Base-by-base conservation (phyloP, 2,797 vertebrate species). In the Sebastolobus altivelis region DNA sequence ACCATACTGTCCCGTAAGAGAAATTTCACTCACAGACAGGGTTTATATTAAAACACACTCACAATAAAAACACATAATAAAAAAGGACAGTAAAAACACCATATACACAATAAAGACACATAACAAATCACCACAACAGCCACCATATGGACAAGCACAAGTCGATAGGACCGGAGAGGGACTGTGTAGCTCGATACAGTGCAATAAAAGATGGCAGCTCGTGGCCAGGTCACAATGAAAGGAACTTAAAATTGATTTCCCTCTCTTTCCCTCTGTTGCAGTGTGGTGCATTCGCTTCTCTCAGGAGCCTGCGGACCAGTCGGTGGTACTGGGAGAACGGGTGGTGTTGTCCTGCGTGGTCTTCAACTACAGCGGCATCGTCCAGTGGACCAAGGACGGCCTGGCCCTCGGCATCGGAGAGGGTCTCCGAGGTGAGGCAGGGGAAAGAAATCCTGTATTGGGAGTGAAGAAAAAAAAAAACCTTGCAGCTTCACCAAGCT, bases 331-430 rank as follows among this genome's bases (percentile, higher is more conserved):
- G 0, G 98, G 98, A 0, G 97, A 98, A 73, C 93, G 95, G 49
- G 97, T 97, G 2, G 95, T 97, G 38, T 92, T 99, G 49, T 96
- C 97, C 87, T 99, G 98, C 4, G 95, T 98, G 82, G 96, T 99
- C 77, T 97, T 97, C 91, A 99, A 99, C 90, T 99, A 99, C 93
- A 98, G 96, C 0, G 98, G 98, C 55, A 99, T 99, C 7, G 97
- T 99, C 80, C 98, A 99, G 90, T 99, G 98, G 98, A 99, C 98
- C 94, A 99, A 99, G 89, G 98, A 99, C 0, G 98, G 98, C 4
- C 94, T 99, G 27, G 98, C 98, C 0, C 96, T 99, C 56, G 98
- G 98, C 13, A 95, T 98, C 82, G 97, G 97, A 12, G 97, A 98
- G 81, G 97, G 97, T 11, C 96, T 98, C 65, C 95, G 97, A 95